Evolutionary conservation across 2,113 vertebrate species (phyloP).

Genomic region (Ascaphus truei): DNA sequence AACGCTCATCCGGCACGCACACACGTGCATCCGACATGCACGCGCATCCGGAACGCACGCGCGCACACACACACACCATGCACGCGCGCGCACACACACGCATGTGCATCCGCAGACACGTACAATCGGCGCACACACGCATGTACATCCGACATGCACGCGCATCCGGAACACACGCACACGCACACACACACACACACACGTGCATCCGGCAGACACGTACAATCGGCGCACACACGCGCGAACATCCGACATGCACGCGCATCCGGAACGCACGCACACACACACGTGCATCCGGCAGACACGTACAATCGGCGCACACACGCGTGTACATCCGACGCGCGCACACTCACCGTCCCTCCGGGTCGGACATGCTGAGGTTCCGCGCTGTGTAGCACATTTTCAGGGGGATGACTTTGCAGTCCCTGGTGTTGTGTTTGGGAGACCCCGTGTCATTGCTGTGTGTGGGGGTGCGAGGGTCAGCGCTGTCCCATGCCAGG

Average conservation of each 20-base stretch:
- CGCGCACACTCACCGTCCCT: constrained; percentile 79
- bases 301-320: neutral
- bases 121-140: neutral
- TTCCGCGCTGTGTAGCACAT: constrained; percentile 94
- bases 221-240: too few relatives aligned
- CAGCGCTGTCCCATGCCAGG: constrained; percentile 80
- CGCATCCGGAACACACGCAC: too few relatives aligned
- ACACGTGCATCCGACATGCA: too few relatives aligned
- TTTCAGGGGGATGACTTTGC: constrained; percentile 88
- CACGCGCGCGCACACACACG: too few relatives aligned
- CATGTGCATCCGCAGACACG: neutral
- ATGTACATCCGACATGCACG: too few relatives aligned
- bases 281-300: neutral
- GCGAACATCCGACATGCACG: neutral
- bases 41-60: too few relatives aligned
- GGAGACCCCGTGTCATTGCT: constrained; percentile 86
- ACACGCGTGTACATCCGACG: neutral
- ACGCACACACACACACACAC: too few relatives aligned
- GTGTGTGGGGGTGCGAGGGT: constrained; percentile 76
- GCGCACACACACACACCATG: too few relatives aligned
- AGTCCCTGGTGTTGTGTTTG: constrained; percentile 75
- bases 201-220: too few relatives aligned
- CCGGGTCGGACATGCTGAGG: constrained; percentile 92
- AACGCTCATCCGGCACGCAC: too few relatives aligned
- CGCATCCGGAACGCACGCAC: too few relatives aligned